Evolutionary conservation across 2,888 invertebrate genomes (phyloP).

Genomic region (Perithous albicinctus): DNA sequence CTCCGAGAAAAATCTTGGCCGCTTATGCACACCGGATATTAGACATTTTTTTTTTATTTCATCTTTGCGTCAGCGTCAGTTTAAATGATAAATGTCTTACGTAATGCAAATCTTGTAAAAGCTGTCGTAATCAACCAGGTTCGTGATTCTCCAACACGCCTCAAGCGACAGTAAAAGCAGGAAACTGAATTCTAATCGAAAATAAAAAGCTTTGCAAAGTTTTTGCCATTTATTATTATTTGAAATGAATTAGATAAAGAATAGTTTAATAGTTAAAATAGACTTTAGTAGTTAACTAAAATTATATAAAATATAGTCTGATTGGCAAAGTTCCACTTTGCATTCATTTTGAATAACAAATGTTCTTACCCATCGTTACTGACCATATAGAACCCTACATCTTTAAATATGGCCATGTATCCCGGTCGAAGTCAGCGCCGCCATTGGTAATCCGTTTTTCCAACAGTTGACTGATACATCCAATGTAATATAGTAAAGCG

Average conservation of each 20-base stretch:
- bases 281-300: too few relatives aligned
- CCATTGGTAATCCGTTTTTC: not conserved
- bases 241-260: too few relatives aligned
- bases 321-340: too few relatives aligned
- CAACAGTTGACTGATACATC: not conserved
- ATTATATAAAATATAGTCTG: too few relatives aligned
- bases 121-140: not conserved
- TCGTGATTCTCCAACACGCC: not conserved
- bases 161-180: not conserved
- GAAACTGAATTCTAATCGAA: not conserved
- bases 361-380: not conserved
- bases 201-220: too few relatives aligned
- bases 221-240: too few relatives aligned
- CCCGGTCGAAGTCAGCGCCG: not conserved
- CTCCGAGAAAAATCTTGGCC: constrained; percentile 21
- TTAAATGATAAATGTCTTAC: not conserved
- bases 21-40: constrained; percentile 35
- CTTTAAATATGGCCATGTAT: not conserved
- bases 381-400: not conserved
- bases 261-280: too few relatives aligned
- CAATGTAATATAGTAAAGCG: not conserved
- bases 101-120: not conserved
- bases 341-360: too few relatives aligned
- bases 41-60: constrained; percentile 24
- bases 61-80: constrained; percentile 13